Percentiles rank a stretch among this genome's conserved stretches.
These are phyloP conservation scores for Alosa alosa DNA, from an alignment of 2,113 vertebrate genomes.

Conservation along the genomic window DNA sequence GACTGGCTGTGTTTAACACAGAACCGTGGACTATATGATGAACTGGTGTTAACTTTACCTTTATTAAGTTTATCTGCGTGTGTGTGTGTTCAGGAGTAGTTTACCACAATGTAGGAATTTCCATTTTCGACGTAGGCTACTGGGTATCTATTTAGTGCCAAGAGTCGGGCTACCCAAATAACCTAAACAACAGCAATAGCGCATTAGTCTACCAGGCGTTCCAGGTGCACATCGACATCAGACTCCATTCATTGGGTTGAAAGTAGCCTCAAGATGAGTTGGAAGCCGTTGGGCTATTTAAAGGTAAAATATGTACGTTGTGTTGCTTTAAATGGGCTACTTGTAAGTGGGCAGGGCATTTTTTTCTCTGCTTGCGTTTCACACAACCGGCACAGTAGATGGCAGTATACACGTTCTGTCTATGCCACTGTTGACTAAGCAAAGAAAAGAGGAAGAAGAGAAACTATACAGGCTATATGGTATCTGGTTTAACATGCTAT, in stretches of 20 bases:
- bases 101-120: too few species aligned
- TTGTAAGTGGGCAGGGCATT: not conserved
- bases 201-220: too few species aligned
- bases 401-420: not conserved
- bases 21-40: not conserved
- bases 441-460: constrained; percentile 16
- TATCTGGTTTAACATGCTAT: not conserved
- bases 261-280: too few species aligned
- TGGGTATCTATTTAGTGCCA: too few species aligned
- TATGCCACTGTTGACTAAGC: not conserved
- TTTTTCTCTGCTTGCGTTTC: not conserved
- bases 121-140: too few species aligned
- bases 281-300: too few species aligned
- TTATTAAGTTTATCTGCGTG: not conserved
- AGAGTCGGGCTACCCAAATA: too few species aligned
- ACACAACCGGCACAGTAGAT: constrained; percentile 9
- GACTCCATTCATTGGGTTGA: too few species aligned
- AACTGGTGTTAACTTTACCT: not conserved
- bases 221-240: too few species aligned
- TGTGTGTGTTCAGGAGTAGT: not conserved
- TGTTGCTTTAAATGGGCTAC: too few species aligned
- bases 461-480: not conserved
- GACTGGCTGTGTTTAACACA: not conserved
- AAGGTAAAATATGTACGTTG: too few species aligned
- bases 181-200: too few species aligned